Conservation (phyloP, 2,113 vertebrate species). For the Mellivora capensis region DNA sequence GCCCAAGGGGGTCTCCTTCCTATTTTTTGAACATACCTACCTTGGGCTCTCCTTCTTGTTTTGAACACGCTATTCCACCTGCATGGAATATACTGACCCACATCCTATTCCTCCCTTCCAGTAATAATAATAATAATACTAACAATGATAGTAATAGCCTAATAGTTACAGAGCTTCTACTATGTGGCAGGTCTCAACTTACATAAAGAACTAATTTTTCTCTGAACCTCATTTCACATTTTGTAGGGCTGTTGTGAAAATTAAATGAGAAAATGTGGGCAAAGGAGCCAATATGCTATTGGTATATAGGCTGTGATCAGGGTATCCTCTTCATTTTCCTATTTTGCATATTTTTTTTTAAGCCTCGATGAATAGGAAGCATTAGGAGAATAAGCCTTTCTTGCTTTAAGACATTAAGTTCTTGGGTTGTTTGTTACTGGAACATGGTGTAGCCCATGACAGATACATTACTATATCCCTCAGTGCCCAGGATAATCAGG, state of each 20-base stretch:
- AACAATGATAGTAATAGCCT: neutral
- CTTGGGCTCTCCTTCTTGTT: neutral
- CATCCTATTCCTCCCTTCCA: neutral
- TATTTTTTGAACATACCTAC: neutral
- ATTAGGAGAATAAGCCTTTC: neutral
- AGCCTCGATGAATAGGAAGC: neutral
- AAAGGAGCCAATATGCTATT: neutral
- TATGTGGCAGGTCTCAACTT: neutral
- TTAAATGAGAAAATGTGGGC: neutral
- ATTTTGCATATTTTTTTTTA: neutral
- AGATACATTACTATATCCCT: neutral
- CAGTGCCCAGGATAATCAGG: neutral
- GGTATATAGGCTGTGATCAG: neutral
- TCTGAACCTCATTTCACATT: neutral
- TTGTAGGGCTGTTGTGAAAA: neutral
- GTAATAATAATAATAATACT: neutral
- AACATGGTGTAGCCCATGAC: neutral
- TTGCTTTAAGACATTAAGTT: neutral
- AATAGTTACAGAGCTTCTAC: neutral
- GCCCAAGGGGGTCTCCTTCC: neutral
- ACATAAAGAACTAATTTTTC: neutral
- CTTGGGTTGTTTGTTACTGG: neutral
- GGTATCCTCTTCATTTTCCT: neutral
- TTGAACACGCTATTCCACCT: neutral
- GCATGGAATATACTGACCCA: neutral